Percentiles rank a stretch among this genome's conserved stretches.
phyloP scores from a whole-genome alignment of 2,888 invertebrate genomes.

The Melitaea athalia region DNA sequence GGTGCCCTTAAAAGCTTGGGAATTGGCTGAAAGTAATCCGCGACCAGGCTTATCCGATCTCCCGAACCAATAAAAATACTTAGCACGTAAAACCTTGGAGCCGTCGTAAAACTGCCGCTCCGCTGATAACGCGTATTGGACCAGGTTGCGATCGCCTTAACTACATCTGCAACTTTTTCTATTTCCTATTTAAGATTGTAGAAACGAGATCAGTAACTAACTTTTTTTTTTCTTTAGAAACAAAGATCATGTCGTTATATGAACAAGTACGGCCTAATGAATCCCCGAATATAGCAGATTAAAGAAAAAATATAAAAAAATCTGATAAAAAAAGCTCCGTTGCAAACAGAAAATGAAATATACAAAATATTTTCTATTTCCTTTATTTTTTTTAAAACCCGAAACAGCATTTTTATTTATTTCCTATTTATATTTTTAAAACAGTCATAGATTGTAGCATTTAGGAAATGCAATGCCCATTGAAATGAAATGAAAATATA shows the following conservation, averaged over 20 bases:
- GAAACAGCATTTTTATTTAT: no score
- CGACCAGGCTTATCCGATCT: constrained; percentile 58
- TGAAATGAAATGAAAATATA: no score
- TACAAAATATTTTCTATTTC: no score
- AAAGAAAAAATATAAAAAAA: no score
- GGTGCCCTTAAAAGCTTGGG: constrained; percentile 59
- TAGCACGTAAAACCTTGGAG: constrained; percentile 60
- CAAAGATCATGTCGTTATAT: not conserved
- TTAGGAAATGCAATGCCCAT: no score
- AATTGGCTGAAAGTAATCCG: constrained; percentile 53
- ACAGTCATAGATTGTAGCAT: no score
- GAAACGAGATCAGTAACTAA: not conserved
- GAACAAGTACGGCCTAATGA: no score
- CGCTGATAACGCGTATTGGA: constrained; percentile 25
- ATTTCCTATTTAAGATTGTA: not conserved
- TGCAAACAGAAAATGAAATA: no score
- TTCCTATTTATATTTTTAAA: no score
- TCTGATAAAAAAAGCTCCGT: no score
- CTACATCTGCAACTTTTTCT: not conserved
- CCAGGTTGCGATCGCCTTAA: constrained; percentile 17
- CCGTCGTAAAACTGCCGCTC: constrained; percentile 27
- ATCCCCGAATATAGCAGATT: no score
- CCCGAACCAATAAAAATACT: constrained; percentile 69
- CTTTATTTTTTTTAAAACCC: no score
- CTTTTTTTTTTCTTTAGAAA: not conserved